Evolutionary conservation across 2,113 vertebrate species (phyloP).

Genomic region (Oncorhynchus keta): DNA sequence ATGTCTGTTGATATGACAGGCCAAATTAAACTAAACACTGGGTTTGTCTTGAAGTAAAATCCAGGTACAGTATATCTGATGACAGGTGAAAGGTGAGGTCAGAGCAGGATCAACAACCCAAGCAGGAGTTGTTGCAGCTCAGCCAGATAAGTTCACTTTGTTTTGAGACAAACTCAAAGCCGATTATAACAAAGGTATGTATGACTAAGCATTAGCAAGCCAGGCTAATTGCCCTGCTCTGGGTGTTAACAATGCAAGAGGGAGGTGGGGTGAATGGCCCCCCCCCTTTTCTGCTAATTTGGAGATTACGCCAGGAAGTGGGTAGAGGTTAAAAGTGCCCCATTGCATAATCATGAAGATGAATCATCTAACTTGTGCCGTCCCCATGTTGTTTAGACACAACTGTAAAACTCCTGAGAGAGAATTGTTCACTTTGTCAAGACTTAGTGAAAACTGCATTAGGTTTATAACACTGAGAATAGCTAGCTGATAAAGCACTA

Average conservation of each 20-base stretch:
- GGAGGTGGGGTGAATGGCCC: background rate
- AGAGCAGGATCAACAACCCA: too few relatives aligned
- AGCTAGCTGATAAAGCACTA: background rate
- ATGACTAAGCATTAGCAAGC: conserved; percentile 87
- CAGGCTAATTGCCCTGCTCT: conserved; percentile 83
- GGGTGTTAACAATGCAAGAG: conserved; percentile 53
- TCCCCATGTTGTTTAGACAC: background rate
- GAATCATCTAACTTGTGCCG: background rate
- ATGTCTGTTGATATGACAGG: background rate
- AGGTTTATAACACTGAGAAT: too few relatives aligned
- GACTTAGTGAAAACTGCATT: background rate
- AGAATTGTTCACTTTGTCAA: background rate
- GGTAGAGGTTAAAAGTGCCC: conserved; percentile 3
- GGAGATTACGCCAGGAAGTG: background rate
- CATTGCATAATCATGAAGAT: background rate
- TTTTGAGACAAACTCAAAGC: conserved; percentile 87
- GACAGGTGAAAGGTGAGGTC: too few relatives aligned
- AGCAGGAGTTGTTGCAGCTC: conserved; percentile 78
- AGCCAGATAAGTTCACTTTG: conserved; percentile 84
- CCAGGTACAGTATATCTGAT: background rate
- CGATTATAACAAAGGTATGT: conserved; percentile 86
- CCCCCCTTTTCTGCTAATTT: background rate
- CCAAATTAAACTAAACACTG: background rate
- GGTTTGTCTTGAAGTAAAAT: background rate
- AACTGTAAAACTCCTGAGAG: background rate